Percentiles rank a stretch among this genome's conserved stretches.
These are phyloP conservation scores for Zhuqinia jingwanae DNA, from an alignment of 2,888 invertebrate genomes.

Conservation along the genomic window DNA sequence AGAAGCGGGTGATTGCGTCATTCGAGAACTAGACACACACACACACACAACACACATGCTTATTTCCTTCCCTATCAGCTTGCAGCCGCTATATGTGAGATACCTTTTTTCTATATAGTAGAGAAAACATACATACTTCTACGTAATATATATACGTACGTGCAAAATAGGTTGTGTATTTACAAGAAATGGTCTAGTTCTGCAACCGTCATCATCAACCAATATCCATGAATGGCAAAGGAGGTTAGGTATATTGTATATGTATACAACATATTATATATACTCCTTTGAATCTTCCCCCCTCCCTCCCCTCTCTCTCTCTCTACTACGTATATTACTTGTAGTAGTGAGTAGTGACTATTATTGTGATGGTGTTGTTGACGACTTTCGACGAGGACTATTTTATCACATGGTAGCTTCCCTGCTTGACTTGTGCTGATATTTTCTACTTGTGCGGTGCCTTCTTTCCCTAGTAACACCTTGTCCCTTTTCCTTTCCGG, in stretches of 20 bases:
- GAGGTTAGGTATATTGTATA: not conserved
- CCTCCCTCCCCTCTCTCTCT: too few species aligned
- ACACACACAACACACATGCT: too few species aligned
- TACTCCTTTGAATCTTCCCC: not conserved
- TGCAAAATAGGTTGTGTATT: too few species aligned
- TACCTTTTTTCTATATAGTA: not conserved
- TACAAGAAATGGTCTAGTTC: too few species aligned
- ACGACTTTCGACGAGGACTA: constrained; percentile 25
- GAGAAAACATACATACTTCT: not conserved
- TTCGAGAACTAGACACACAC: constrained; percentile 40
- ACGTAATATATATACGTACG: not conserved
- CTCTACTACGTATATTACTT: too few species aligned
- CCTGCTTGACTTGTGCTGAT: not conserved
- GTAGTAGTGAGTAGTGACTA: not conserved
- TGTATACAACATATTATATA: too few species aligned
- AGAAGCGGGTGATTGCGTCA: constrained; percentile 56
- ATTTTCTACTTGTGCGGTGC: not conserved
- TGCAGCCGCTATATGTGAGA: not conserved
- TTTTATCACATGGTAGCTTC: not conserved
- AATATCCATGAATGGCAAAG: not conserved
- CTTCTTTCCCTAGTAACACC: constrained; percentile 8
- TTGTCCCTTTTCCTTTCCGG: constrained; percentile 16
- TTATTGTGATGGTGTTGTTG: constrained; percentile 11
- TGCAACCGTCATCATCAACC: too few species aligned
- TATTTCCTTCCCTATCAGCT: constrained; percentile 13